Evolutionary conservation across 2,113 vertebrate species (phyloP).

Genomic region (Gallinago undulata): DNA sequence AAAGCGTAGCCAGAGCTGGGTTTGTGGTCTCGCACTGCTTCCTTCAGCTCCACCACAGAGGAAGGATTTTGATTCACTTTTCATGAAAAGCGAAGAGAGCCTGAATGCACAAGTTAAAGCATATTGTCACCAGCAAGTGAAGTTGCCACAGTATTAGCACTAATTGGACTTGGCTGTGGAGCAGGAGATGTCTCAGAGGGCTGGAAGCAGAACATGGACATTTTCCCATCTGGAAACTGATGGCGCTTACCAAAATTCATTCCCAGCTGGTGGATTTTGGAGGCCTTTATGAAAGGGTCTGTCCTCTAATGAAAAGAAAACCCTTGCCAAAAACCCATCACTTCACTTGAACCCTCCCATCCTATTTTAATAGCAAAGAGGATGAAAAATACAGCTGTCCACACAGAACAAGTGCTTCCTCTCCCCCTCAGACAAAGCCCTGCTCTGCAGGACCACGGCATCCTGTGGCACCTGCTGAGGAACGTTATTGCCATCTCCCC

Average conservation of each 20-base stretch:
- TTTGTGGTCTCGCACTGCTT: neutral
- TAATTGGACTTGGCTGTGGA: constrained; percentile 53
- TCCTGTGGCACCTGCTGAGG: neutral
- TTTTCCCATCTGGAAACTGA: constrained; percentile 50
- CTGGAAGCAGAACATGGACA: constrained; percentile 48
- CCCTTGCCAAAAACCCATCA: neutral
- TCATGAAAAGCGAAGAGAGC: neutral
- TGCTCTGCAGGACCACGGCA: neutral
- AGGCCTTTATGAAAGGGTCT: constrained; percentile 5
- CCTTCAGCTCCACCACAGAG: neutral
- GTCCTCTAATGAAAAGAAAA: constrained; percentile 29
- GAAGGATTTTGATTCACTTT: neutral
- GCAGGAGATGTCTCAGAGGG: constrained; percentile 47
- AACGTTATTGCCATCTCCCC: neutral
- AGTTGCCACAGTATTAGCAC: constrained; percentile 12
- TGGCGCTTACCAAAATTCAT: constrained; percentile 37
- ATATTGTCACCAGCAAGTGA: constrained; percentile 51
- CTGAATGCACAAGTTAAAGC: constrained; percentile 16
- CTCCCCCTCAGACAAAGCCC: neutral
- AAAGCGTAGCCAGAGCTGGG: neutral
- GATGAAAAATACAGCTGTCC: neutral
- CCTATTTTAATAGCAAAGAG: neutral
- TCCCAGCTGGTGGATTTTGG: constrained; percentile 48
- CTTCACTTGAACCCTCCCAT: neutral
- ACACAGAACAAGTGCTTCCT: neutral